Base-by-base conservation (phyloP, 2,888 invertebrate genomes). In the Electrophaes corylata region DNA sequence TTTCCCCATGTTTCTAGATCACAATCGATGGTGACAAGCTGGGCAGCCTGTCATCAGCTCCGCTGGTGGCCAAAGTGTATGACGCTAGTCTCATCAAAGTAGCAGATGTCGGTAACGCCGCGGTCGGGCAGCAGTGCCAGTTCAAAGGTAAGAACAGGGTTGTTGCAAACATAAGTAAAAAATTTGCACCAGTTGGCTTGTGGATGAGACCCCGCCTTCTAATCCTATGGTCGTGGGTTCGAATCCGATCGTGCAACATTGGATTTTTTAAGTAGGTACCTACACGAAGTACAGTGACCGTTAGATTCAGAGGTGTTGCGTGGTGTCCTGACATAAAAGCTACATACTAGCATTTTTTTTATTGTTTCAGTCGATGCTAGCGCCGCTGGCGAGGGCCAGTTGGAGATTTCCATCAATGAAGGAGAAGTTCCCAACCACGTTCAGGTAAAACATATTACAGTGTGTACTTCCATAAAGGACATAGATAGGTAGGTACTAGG, bases 381-480 rank as follows among this genome's bases (percentile, higher is more conserved):
- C 80, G 97, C 98, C 79, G 99, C 99, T 49, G 99, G 99, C 37
- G 99, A 99, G 93, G 99, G 99, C 47, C 99, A 99, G 91, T 93
- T 99, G 76, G 99, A 99, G 93, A 99, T 99, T 79, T 98, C 98
- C 75, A 98, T 99, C 82, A 99, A 99, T 86, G 98, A 98, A 91
- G 99, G 99, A 69, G 98, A 98, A 93, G 98, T 99, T 62, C 99
- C 99, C 45, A 99, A 99, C 93, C 98, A 98, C 86, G 99, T 99
- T 19, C 96, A 96, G 92, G 92, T 92, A 77, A 83, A 8, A n/a
- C n/a, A n/a, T n/a, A n/a, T n/a, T n/a, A n/a, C n/a, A n/a, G n/a
- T n/a, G n/a, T n/a, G n/a, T n/a, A n/a, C n/a, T n/a, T n/a, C n/a
- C n/a, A n/a, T n/a, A n/a, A n/a, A n/a, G n/a, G n/a, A n/a, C n/a